phyloP scores from a whole-genome alignment of 2,113 vertebrate genomes.

The Cavia aperea region DNA sequence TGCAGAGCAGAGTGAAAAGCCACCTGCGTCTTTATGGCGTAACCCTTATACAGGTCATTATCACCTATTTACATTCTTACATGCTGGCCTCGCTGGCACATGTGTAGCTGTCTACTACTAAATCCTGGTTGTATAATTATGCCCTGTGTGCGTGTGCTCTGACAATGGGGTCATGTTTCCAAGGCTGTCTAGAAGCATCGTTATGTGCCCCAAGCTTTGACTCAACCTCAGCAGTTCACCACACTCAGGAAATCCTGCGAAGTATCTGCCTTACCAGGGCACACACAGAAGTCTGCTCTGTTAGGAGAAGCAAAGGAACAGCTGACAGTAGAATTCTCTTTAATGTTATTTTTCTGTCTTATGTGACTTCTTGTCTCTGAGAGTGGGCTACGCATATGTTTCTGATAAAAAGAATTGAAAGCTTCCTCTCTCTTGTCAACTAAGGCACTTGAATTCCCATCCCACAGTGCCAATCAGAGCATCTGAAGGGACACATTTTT shows the following conservation, averaged over 20 bases:
- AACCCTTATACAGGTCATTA: background rate
- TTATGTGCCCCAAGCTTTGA: background rate
- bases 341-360: constrained; percentile 22
- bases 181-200: background rate
- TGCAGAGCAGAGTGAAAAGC: background rate
- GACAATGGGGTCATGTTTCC: background rate
- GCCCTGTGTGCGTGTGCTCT: background rate
- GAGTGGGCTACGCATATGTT: background rate
- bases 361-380: constrained; percentile 12
- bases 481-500: background rate
- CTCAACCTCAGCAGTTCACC: background rate
- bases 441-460: background rate
- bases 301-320: background rate
- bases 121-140: background rate
- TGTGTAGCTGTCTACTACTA: background rate
- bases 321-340: background rate
- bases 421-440: background rate
- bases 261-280: fast-evolving
- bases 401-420: background rate
- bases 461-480: background rate
- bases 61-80: background rate
- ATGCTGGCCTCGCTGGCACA: background rate
- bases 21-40: background rate
- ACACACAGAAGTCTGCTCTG: background rate
- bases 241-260: background rate